Conservation (phyloP, 2,888 invertebrate genomes). For the Andrena dorsata region DNA sequence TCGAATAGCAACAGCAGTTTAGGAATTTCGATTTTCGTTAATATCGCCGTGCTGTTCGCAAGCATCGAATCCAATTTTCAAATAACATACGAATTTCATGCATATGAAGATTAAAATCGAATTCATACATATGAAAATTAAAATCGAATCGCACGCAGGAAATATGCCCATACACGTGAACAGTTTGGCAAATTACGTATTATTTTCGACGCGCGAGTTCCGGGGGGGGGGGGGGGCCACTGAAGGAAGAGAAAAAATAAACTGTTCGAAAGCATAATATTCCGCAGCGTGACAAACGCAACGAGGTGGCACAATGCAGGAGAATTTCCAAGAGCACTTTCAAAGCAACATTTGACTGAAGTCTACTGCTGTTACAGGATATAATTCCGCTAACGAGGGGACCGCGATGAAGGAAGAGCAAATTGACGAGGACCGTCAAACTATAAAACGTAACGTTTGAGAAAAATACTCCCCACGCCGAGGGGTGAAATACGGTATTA, state of each 20-base stretch:
- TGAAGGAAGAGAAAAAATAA: not conserved
- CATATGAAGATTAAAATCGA: not conserved
- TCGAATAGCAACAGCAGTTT: not conserved
- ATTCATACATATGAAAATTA: not conserved
- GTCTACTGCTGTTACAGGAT: slow-evolving; percentile 6
- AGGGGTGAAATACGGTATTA: slow-evolving; percentile 9
- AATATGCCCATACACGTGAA: not conserved
- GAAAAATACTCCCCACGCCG: slow-evolving; percentile 32
- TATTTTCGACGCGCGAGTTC: not conserved
- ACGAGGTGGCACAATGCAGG: not conserved
- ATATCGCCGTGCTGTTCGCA: not conserved
- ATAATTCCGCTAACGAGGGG: slow-evolving; percentile 36
- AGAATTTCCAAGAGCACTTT: slow-evolving; percentile 9
- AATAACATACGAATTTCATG: not conserved
- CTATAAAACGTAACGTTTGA: slow-evolving; percentile 31
- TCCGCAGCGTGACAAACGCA: not conserved
- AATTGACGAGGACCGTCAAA: not conserved
- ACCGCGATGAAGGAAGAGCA: slow-evolving; percentile 11
- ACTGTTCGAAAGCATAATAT: not conserved
- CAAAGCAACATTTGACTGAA: slow-evolving; percentile 20
- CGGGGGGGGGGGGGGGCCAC: not conserved
- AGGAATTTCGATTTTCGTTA: not conserved
- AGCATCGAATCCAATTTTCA: not conserved
- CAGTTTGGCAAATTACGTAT: not conserved
- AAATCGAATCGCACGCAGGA: not conserved